Percentiles rank a stretch among this genome's conserved stretches.
Conservation (phyloP, 2,888 invertebrate genomes). For the Ormyrus pomaceus region DNA sequence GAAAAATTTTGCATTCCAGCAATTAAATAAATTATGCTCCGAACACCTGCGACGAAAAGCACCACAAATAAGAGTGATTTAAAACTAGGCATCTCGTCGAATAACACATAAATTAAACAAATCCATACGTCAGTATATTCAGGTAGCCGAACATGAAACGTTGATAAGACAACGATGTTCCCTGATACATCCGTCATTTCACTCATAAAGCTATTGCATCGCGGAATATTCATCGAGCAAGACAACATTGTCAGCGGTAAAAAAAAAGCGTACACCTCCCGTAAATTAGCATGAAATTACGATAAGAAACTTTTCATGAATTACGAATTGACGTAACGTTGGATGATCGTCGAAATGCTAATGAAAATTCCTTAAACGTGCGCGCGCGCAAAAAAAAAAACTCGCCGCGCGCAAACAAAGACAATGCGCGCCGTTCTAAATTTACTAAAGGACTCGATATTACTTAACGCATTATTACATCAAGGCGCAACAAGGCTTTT, state of each 20-base stretch:
- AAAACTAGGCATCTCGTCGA: too few species aligned
- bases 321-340: conserved; percentile 15
- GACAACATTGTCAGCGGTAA: neutral
- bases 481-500: too few species aligned
- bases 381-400: neutral
- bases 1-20: too few species aligned
- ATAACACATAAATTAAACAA: neutral
- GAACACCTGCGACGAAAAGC: too few species aligned
- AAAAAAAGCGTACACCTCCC: neutral
- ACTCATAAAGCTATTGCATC: neutral
- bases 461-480: too few species aligned
- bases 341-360: too few species aligned
- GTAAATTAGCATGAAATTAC: conserved; percentile 22
- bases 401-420: too few species aligned
- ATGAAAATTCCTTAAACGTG: neutral
- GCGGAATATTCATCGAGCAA: conserved; percentile 22
- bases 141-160: neutral
- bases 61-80: too few species aligned
- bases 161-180: neutral
- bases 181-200: neutral
- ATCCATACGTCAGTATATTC: neutral
- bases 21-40: too few species aligned
- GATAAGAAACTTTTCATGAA: conserved; percentile 9
- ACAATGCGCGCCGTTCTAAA: too few species aligned
- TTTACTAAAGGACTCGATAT: too few species aligned